Conservation (phyloP, 2,888 invertebrate species). For the Ephialtes manifestator region DNA sequence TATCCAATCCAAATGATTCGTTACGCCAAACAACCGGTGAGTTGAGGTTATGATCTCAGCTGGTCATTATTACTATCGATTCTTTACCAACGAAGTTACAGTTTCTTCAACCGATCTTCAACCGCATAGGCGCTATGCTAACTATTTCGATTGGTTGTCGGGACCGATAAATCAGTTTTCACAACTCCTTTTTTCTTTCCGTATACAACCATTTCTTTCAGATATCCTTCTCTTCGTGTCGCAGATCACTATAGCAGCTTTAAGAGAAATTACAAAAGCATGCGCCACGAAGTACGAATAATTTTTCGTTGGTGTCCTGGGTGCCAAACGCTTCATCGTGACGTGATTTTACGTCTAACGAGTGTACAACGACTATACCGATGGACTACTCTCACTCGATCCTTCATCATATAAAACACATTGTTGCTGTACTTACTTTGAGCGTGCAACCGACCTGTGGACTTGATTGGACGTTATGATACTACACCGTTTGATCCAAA, state of each 20-base stretch:
- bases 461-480: constrained; percentile 64
- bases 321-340: constrained; percentile 44
- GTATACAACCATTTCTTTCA: too few relatives aligned
- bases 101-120: too few relatives aligned
- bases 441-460: constrained; percentile 34
- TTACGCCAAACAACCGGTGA: too few relatives aligned
- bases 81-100: too few relatives aligned
- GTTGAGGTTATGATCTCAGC: too few relatives aligned
- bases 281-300: constrained; percentile 29
- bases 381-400: constrained; percentile 28
- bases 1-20: too few relatives aligned
- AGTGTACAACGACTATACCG: background rate
- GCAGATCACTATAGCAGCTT: background rate
- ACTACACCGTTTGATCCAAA: constrained; percentile 77
- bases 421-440: background rate
- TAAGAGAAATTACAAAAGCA: background rate
- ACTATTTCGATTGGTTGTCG: too few relatives aligned
- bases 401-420: constrained; percentile 26
- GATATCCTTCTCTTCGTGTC: too few relatives aligned
- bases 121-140: too few relatives aligned
- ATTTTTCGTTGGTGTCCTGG: constrained; percentile 5
- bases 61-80: too few relatives aligned
- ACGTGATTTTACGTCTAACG: constrained; percentile 40
- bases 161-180: too few relatives aligned
- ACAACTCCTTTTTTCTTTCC: too few relatives aligned